Evolutionary conservation across 2,797 vertebrate genomes (phyloP).

Genomic region (Glossophaga mutica): DNA sequence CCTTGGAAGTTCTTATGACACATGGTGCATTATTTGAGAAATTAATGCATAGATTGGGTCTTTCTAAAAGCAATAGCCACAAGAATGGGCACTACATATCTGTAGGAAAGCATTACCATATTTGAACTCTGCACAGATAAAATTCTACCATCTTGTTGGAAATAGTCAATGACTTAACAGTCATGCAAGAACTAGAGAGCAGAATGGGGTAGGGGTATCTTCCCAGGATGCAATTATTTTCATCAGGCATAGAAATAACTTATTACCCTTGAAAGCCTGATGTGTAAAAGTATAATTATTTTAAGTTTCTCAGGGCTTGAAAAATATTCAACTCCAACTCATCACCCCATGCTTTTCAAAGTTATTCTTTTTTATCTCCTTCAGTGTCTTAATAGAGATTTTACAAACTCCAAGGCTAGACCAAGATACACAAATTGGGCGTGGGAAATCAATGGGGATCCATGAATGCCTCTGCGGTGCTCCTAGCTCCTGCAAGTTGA

Average conservation of each 20-base stretch:
- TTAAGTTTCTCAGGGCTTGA: background rate
- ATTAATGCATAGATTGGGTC: background rate
- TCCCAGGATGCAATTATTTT: background rate
- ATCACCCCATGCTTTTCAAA: background rate
- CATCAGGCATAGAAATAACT: background rate
- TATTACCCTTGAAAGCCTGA: background rate
- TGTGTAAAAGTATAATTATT: background rate
- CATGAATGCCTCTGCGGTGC: rapidly evolving
- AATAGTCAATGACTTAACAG: background rate
- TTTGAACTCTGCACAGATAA: background rate
- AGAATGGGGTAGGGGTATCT: rapidly evolving
- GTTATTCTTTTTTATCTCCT: background rate
- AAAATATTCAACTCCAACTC: background rate
- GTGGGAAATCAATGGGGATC: rapidly evolving
- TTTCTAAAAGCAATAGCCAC: background rate
- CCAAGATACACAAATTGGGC: background rate
- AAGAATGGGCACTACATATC: no score
- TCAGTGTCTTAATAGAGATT: background rate
- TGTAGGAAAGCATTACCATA: no score
- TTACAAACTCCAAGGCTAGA: background rate
- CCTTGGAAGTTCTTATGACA: background rate
- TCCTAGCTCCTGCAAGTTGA: background rate
- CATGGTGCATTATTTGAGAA: background rate
- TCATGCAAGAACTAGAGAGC: no score
- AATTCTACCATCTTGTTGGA: background rate